Evolutionary conservation across 2,888 invertebrate species (phyloP).

Genomic region (Pseudeuparius sepicola): DNA sequence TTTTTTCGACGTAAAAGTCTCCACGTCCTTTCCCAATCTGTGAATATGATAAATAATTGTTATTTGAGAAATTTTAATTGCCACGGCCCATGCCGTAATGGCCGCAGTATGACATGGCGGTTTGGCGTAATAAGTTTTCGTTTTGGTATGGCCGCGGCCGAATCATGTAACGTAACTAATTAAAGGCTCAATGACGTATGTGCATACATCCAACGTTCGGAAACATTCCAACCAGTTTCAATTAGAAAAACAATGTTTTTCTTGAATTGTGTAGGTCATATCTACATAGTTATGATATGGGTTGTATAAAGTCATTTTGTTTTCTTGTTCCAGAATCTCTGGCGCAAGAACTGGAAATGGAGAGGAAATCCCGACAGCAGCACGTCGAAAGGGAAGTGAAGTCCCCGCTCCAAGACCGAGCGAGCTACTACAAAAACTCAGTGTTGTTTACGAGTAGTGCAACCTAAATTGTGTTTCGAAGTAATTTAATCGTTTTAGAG

Average conservation of each 20-base stretch:
- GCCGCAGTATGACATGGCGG: conserved; percentile 17
- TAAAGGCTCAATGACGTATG: background rate
- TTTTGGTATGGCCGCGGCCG: background rate
- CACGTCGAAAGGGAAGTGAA: conserved; percentile 73
- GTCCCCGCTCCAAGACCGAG: conserved; percentile 72
- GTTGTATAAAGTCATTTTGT: too few species aligned
- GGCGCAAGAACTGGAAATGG: conserved; percentile 80
- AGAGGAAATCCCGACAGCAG: conserved; percentile 74
- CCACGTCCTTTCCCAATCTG: too few species aligned
- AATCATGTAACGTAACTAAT: conserved; percentile 3
- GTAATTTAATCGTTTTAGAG: too few species aligned
- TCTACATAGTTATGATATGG: too few species aligned
- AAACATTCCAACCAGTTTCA: background rate
- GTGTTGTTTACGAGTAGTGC: conserved; percentile 84
- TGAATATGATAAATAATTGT: background rate
- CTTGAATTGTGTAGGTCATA: too few species aligned
- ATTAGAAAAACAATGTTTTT: too few species aligned
- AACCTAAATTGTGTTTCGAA: conserved; percentile 45
- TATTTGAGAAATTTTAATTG: conserved; percentile 14
- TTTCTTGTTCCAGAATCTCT: conserved; percentile 62
- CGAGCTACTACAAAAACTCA: conserved; percentile 81
- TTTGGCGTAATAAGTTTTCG: conserved; percentile 14
- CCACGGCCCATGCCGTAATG: conserved; percentile 11
- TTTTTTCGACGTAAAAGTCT: too few species aligned
- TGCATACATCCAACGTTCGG: background rate